phyloP scores from a whole-genome alignment of 2,888 invertebrate genomes.

The Gymnocheta viridis region DNA sequence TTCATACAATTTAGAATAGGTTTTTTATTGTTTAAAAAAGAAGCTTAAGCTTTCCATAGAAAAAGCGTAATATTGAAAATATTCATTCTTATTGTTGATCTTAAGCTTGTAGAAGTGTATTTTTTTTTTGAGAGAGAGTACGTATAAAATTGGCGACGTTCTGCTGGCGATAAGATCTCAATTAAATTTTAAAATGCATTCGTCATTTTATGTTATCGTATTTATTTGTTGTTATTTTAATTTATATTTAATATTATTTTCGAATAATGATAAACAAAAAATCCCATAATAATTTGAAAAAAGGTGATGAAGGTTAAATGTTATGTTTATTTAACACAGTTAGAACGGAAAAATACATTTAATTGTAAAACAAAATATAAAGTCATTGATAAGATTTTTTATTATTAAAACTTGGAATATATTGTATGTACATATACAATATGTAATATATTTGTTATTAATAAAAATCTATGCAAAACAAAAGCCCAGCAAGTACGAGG shows the following conservation, averaged over 20 bases:
- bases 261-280: slow-evolving; percentile 40
- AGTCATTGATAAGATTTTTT: slow-evolving; percentile 48
- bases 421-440: not conserved
- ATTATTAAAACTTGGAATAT: not conserved
- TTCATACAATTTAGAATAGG: too few relatives aligned
- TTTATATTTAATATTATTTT: slow-evolving; percentile 33
- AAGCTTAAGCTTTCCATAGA: too few relatives aligned
- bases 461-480: not conserved
- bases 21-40: too few relatives aligned
- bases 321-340: slow-evolving; percentile 48
- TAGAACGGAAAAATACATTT: slow-evolving; percentile 25
- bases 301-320: slow-evolving; percentile 57
- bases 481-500: too few relatives aligned
- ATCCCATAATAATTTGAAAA: slow-evolving; percentile 39
- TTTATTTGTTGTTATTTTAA: not conserved
- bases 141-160: slow-evolving; percentile 45
- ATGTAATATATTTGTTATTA: not conserved
- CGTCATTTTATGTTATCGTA: slow-evolving; percentile 8
- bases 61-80: too few relatives aligned
- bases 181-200: slow-evolving; percentile 56
- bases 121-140: not conserved
- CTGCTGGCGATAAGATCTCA: slow-evolving; percentile 40
- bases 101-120: not conserved
- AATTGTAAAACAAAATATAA: slow-evolving; percentile 24
- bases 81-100: too few relatives aligned